Evolutionary conservation across 2,113 vertebrate species (phyloP).

Genomic region (Castor canadensis): DNA sequence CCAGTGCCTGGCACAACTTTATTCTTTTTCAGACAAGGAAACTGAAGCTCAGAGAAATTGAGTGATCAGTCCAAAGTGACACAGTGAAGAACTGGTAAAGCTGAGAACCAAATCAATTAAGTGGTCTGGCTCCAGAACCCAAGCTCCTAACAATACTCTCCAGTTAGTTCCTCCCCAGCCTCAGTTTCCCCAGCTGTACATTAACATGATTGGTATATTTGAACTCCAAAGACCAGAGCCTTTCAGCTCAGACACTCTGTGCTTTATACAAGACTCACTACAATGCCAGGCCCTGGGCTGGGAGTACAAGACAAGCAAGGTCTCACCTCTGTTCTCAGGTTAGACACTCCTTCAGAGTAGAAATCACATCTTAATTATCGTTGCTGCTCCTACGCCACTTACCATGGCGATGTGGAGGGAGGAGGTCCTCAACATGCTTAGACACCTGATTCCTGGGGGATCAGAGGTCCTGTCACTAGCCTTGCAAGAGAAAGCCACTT

Average conservation of each 20-base stretch:
- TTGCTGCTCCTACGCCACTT: background rate
- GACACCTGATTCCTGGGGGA: background rate
- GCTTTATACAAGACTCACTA: background rate
- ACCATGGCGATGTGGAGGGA: background rate
- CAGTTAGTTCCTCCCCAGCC: background rate
- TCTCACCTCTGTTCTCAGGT: constrained; percentile 5
- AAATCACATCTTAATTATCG: background rate
- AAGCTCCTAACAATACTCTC: background rate
- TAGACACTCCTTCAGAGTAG: background rate
- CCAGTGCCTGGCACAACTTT: no score
- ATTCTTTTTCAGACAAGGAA: background rate
- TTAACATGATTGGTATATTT: background rate
- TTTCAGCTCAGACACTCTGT: background rate
- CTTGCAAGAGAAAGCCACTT: constrained; percentile 15
- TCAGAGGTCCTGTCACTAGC: background rate
- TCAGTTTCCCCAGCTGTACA: background rate
- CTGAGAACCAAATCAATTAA: background rate
- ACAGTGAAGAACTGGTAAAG: background rate
- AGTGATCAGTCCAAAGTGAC: background rate
- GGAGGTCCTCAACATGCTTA: background rate
- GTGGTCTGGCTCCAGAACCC: background rate
- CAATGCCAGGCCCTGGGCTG: background rate
- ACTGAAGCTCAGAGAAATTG: background rate
- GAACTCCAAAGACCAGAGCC: background rate
- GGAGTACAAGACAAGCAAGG: background rate